Evolutionary conservation across 1,140 invertebrate species (phyloP).

Genomic region (Atta cephalotes): DNA sequence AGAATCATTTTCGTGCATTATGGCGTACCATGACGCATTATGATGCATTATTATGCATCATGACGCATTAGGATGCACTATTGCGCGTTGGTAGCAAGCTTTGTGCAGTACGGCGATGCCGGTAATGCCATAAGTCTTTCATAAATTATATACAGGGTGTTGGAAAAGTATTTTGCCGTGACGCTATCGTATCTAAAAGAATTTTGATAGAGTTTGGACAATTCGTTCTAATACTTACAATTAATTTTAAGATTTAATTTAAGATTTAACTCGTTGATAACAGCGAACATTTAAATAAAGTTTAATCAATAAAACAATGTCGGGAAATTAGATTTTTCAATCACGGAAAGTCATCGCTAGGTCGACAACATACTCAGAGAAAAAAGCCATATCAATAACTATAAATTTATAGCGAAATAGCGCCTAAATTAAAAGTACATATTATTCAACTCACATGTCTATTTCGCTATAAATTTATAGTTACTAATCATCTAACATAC

Average conservation of each 20-base stretch:
- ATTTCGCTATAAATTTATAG: too few species aligned
- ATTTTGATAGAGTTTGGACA: not conserved
- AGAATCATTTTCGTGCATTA: constrained; percentile 72
- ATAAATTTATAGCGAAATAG: too few species aligned
- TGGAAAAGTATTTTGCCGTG: not conserved
- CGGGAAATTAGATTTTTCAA: not conserved
- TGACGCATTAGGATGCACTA: constrained; percentile 70
- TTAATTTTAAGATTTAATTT: not conserved
- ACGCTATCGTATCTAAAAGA: not conserved
- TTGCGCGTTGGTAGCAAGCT: constrained; percentile 45
- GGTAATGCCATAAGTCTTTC: constrained; percentile 49
- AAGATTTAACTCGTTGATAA: not conserved
- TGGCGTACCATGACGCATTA: constrained; percentile 50
- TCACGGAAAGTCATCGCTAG: constrained; percentile 4
- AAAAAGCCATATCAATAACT: too few species aligned
- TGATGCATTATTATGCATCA: constrained; percentile 75
- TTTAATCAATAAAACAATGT: constrained; percentile 18
- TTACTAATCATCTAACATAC: too few species aligned
- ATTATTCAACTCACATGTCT: too few species aligned
- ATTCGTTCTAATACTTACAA: not conserved
- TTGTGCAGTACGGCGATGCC: constrained; percentile 55
- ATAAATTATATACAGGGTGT: constrained; percentile 53
- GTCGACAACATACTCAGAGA: not conserved
- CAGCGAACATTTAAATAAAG: not conserved
- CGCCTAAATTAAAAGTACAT: too few species aligned